These are phyloP conservation scores for Pogonocichla stellata DNA, from an alignment of 2,113 vertebrate species.

Conservation along the genomic window DNA sequence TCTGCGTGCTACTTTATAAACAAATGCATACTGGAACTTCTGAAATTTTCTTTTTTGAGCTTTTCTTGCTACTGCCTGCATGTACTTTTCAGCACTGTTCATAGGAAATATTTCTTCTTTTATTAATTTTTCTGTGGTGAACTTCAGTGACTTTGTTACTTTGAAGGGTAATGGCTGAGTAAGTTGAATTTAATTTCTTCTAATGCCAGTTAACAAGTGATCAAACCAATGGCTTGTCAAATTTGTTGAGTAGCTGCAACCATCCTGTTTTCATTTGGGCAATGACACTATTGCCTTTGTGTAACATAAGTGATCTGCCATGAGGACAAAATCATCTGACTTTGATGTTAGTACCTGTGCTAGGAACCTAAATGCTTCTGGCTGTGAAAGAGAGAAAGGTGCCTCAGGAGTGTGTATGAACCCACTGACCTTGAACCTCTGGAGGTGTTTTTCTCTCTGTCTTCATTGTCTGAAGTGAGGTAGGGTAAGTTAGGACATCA, in stretches of 20 bases:
- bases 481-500: neutral
- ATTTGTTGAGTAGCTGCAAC: neutral
- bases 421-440: neutral
- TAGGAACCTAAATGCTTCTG: neutral
- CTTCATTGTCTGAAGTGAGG: neutral
- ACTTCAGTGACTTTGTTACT: neutral
- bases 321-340: neutral
- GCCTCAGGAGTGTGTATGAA: neutral
- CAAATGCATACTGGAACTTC: neutral
- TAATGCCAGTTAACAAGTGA: neutral
- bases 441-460: neutral
- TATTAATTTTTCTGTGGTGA: neutral
- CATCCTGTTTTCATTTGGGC: neutral
- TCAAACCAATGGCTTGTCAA: neutral
- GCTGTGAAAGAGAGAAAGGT: neutral
- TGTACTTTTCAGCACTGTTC: neutral
- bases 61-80: neutral
- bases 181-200: neutral
- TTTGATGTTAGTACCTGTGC: neutral
- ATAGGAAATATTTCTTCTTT: neutral
- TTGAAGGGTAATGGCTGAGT: neutral
- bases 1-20: neutral
- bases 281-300: neutral
- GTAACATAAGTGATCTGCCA: fast-evolving
- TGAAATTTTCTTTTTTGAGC: neutral